These are phyloP conservation scores for Teleopsis dalmanni DNA, from an alignment of 1,140 invertebrate genomes.

Conservation along the genomic window DNA sequence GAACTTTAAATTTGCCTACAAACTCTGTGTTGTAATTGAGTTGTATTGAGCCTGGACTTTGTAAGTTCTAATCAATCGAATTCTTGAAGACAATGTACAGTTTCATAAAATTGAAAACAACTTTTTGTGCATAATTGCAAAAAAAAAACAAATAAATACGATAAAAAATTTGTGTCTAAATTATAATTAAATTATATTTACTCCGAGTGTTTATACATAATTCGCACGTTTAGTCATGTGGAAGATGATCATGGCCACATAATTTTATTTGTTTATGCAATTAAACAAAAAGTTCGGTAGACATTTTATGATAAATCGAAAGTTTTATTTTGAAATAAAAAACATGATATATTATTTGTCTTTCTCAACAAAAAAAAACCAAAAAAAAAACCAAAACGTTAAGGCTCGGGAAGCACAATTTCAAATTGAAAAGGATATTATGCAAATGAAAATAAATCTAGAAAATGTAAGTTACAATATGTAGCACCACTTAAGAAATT, in stretches of 20 bases:
- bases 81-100: constrained; percentile 25
- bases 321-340: constrained; percentile 1
- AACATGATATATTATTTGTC: too few relatives aligned
- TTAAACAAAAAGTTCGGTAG: neutral
- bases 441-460: constrained; percentile 41
- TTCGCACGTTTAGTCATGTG: too few relatives aligned
- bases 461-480: constrained; percentile 41
- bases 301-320: neutral
- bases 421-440: constrained; percentile 40
- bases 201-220: too few relatives aligned
- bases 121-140: constrained; percentile 35
- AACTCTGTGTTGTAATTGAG: too few relatives aligned
- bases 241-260: neutral
- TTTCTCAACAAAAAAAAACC: neutral
- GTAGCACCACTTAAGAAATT: too few relatives aligned
- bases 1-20: too few relatives aligned
- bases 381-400: constrained; percentile 17
- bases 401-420: constrained; percentile 43
- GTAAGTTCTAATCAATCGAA: too few relatives aligned
- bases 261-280: too few relatives aligned
- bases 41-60: too few relatives aligned
- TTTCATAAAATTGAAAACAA: constrained; percentile 44
- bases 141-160: neutral
- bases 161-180: neutral
- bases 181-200: too few relatives aligned